phyloP scores from a whole-genome alignment of 2,113 vertebrate genomes.

The Elaphurus davidianus region DNA sequence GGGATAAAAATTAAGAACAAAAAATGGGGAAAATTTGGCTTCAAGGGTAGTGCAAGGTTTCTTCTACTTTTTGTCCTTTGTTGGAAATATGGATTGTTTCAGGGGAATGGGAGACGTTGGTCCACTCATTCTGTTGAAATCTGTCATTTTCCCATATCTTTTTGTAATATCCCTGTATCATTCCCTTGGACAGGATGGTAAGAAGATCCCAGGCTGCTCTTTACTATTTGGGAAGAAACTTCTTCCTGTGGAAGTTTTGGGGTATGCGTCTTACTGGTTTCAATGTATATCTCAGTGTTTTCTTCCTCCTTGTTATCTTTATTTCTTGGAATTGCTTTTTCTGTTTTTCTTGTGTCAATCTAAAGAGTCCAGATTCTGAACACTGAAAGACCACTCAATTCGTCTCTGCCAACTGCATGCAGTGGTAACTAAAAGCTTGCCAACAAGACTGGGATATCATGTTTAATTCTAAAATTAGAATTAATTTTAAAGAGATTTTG shows the following conservation, averaged over 20 bases:
- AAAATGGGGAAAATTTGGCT: neutral
- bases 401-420: neutral
- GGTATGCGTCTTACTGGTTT: neutral
- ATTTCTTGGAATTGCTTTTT: neutral
- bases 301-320: neutral
- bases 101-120: neutral
- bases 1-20: neutral
- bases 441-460: neutral
- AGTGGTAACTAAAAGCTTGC: neutral
- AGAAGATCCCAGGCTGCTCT: neutral
- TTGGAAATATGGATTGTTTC: neutral
- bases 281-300: neutral
- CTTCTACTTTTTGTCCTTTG: neutral
- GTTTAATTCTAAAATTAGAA: neutral
- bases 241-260: neutral
- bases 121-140: neutral
- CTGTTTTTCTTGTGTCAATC: neutral
- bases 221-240: neutral
- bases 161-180: neutral
- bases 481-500: neutral
- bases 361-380: neutral
- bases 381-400: neutral
- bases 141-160: neutral
- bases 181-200: neutral
- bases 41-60: neutral